These are phyloP conservation scores for Synanceia verrucosa DNA, from an alignment of 2,797 vertebrate species.

Conservation along the genomic window DNA sequence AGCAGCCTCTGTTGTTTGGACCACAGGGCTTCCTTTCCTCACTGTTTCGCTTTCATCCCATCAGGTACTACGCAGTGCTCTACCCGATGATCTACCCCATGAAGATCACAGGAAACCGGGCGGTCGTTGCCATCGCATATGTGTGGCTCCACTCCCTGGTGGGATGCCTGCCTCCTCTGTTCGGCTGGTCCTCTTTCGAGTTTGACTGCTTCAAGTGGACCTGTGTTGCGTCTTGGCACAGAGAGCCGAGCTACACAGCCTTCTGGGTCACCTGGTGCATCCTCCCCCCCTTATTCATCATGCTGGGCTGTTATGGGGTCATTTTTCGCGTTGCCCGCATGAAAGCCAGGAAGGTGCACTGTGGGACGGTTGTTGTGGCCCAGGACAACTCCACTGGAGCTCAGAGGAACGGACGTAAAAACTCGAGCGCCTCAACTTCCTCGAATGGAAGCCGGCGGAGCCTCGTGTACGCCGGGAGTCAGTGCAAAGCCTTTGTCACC, in stretches of 20 bases:
- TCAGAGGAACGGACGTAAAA: constrained; percentile 90
- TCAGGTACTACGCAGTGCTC: constrained; percentile 96
- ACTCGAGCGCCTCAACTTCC: constrained; percentile 94
- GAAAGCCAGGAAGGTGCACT: constrained; percentile 97
- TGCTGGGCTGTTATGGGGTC: constrained; percentile 94
- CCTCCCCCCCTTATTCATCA: constrained; percentile 87
- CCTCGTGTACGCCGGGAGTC: constrained; percentile 94
- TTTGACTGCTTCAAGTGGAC: constrained; percentile 98
- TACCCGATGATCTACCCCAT: constrained; percentile 99
- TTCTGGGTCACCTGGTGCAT: constrained; percentile 98
- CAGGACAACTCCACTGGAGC: constrained; percentile 80
- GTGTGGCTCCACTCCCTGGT: constrained; percentile 96
- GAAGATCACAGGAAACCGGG: constrained; percentile 98
- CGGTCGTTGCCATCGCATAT: constrained; percentile 90
- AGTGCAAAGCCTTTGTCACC: constrained; percentile 97
- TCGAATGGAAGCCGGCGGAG: constrained; percentile 92
- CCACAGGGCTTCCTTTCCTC: constrained; percentile 7
- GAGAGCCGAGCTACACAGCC: constrained; percentile 88
- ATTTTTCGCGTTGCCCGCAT: constrained; percentile 97
- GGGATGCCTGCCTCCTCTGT: constrained; percentile 95
- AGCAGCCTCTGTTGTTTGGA: constrained; percentile 11
- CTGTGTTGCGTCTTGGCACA: constrained; percentile 96
- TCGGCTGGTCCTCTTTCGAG: constrained; percentile 95
- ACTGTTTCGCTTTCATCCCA: background rate
- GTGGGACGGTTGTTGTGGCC: constrained; percentile 87